Conservation (phyloP, 2,797 vertebrate species). For the Lepus oiostolus region DNA sequence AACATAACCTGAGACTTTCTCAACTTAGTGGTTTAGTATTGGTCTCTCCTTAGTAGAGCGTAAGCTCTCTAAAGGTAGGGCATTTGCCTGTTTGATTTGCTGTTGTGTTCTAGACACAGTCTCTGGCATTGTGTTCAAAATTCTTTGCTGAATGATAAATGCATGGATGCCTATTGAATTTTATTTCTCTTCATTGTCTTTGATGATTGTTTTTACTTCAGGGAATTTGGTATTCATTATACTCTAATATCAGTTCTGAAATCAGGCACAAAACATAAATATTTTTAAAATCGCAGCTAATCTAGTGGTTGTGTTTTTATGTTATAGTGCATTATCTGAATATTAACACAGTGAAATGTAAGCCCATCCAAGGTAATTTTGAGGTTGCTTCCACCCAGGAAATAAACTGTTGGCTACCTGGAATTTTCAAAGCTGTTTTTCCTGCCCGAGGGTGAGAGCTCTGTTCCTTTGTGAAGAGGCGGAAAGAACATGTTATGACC, state of each 20-base stretch:
- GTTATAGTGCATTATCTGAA: slow-evolving; percentile 38
- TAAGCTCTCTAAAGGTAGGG: neutral
- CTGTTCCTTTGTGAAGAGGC: slow-evolving; percentile 31
- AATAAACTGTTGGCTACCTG: slow-evolving; percentile 25
- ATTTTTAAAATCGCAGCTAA: neutral
- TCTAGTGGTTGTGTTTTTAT: slow-evolving; percentile 3
- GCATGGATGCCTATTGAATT: neutral
- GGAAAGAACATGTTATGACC: slow-evolving; percentile 11
- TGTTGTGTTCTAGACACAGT: neutral
- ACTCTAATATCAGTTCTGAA: slow-evolving; percentile 3
- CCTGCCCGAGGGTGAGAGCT: slow-evolving; percentile 39
- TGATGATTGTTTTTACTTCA: neutral
- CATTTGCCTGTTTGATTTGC: neutral
- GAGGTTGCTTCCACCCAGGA: slow-evolving; percentile 1
- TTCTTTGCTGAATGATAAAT: neutral
- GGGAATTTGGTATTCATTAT: neutral
- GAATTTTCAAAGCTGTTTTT: slow-evolving; percentile 61
- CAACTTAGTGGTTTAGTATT: neutral
- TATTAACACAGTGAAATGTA: slow-evolving; percentile 29
- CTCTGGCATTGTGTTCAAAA: neutral
- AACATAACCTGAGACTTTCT: neutral
- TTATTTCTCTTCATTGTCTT: neutral
- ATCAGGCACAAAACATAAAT: slow-evolving; percentile 35
- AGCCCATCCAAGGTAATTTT: slow-evolving; percentile 45
- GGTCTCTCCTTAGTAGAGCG: neutral